Conservation (phyloP, 2,113 vertebrate genomes). For the Cryptomyrus ogoouensis region DNA sequence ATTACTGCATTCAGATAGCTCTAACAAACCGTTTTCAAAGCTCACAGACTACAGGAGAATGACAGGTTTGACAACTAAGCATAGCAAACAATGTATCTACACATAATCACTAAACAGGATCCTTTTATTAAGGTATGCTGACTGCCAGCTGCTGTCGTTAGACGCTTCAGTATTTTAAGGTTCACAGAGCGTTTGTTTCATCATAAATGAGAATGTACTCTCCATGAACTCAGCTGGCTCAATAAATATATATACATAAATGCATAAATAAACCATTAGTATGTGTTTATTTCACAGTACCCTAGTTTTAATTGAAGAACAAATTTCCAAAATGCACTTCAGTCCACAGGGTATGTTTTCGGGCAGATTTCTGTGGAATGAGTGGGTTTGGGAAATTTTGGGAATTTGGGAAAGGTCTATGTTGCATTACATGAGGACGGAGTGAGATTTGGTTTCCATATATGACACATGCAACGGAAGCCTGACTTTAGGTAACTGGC, state of each 20-base stretch:
- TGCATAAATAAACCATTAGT: background rate
- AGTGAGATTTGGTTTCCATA: background rate
- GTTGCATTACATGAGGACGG: background rate
- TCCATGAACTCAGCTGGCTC: background rate
- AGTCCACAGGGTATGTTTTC: background rate
- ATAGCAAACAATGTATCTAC: background rate
- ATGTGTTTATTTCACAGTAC: background rate
- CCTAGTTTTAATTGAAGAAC: background rate
- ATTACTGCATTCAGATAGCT: background rate
- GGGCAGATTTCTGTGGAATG: background rate
- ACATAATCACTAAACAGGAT: background rate
- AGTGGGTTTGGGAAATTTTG: background rate
- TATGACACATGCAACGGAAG: background rate
- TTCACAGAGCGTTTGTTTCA: background rate
- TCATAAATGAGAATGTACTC: background rate
- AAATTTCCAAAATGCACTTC: background rate
- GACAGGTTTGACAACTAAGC: slow-evolving; percentile 12
- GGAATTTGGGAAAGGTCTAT: background rate
- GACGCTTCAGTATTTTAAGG: background rate
- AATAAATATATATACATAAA: background rate
- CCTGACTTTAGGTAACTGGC: background rate
- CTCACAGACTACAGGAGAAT: background rate
- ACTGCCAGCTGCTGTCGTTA: background rate
- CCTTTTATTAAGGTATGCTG: background rate
- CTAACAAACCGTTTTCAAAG: background rate